These are phyloP conservation scores for Brachypteracias leptosomus DNA, from an alignment of 2,113 vertebrate species.

Conservation along the genomic window DNA sequence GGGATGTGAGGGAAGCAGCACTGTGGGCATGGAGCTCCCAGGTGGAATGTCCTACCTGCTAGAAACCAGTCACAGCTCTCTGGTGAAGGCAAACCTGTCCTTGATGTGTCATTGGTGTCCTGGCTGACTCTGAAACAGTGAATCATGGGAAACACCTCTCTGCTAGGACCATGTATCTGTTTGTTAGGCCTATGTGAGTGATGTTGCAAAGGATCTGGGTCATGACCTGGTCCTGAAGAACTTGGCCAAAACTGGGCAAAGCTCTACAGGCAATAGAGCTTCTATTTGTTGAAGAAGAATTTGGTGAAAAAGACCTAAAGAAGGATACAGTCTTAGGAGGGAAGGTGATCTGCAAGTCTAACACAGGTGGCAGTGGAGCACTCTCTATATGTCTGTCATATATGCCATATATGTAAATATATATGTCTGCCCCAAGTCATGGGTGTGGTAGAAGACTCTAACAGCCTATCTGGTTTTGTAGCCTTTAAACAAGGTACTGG, in stretches of 20 bases:
- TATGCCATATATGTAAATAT: too few species aligned
- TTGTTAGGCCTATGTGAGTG: neutral
- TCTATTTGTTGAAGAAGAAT: neutral
- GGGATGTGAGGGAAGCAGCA: neutral
- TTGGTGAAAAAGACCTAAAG: neutral
- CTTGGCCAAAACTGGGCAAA: neutral
- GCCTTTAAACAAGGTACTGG: neutral
- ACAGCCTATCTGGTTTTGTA: neutral
- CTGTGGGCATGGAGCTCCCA: neutral
- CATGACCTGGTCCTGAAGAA: neutral
- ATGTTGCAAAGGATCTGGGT: neutral
- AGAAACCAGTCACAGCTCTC: neutral
- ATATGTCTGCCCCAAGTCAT: neutral
- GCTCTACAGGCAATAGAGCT: neutral
- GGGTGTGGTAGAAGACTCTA: neutral
- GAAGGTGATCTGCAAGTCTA: neutral
- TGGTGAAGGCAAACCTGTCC: neutral
- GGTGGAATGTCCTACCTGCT: neutral
- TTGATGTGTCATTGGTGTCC: neutral
- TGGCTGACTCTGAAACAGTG: neutral
- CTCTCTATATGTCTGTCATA: fast-evolving
- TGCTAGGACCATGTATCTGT: neutral
- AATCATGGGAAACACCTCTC: neutral
- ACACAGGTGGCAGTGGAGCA: neutral
- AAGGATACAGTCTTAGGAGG: neutral